Conservation (phyloP, 2,888 invertebrate genomes). For the Epirrhoe alternata region DNA sequence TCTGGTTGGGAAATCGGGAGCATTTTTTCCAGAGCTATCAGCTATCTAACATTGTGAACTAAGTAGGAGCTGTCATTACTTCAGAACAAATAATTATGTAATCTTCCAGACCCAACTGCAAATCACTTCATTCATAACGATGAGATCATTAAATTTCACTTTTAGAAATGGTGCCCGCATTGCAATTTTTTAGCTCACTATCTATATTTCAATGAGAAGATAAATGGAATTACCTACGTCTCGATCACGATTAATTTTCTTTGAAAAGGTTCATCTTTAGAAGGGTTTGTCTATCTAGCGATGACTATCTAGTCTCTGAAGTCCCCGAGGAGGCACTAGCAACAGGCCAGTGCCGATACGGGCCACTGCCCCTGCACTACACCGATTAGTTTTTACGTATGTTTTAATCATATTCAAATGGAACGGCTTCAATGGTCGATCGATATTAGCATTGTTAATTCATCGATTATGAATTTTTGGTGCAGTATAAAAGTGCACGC, state of each 20-base stretch:
- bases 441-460: conserved; percentile 79
- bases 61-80: background rate
- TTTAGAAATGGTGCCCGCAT: no score
- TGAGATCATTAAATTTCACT: no score
- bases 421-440: conserved; percentile 66
- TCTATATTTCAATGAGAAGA: no score
- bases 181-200: no score
- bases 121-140: no score
- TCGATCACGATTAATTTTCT: background rate
- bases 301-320: background rate
- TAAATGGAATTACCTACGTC: no score
- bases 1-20: conserved; percentile 31
- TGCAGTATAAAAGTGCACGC: conserved; percentile 78
- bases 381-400: conserved; percentile 57
- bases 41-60: background rate
- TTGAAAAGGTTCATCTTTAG: background rate
- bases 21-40: conserved; percentile 25
- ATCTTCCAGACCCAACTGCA: no score
- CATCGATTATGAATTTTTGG: conserved; percentile 75
- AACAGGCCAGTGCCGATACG: conserved; percentile 24
- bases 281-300: conserved; percentile 2
- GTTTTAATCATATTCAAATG: conserved; percentile 79
- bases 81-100: background rate
- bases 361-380: conserved; percentile 29
- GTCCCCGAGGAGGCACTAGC: conserved; percentile 21